Evolutionary conservation across 1,140 invertebrate genomes (phyloP), one percentile per base, ranked within the genome.

Genomic region (Adoxophyes honmai): DNA sequence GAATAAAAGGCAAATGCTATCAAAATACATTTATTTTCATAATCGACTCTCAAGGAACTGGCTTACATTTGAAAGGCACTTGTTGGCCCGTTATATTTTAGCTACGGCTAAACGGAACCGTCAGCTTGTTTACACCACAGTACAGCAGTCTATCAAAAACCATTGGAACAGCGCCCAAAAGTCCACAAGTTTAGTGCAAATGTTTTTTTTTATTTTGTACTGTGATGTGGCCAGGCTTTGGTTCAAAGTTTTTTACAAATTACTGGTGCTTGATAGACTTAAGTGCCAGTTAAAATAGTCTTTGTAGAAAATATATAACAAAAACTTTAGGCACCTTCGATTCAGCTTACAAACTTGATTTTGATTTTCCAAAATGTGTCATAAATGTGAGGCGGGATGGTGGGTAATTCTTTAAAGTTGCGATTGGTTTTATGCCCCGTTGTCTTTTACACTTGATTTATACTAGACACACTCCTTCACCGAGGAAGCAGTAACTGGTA

Each of bases 11-110:
- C 65, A 53, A 51, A 59, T 59, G 21, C 52, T 67, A 68, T 66
- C 42, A 78, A 76, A 77, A 74, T 70, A 69, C 37, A 52, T 74
- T 70, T 75, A 73, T 75, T 81, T 73, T 68, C 68, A 74, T 70
- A 80, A 81, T 72, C 80, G 73, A 81, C 78, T 83, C 67, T 64
- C 72, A 75, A 77, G 69, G 68, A 79, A 77, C 72, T 73, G 63
- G 57, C 72, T 81, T 83, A 76, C 33, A 69, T 58, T 35, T 56
- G 59, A 69, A 82, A 83, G 81, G 79, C 79, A 82, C 78, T 52
- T 21, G 52, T 52, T 62, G 59, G 70, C 68, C 70, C 65, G 61
- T 59, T 66, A 54, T 56, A 59, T 66, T 44, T 21, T 9, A 48
- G 44, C 42, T 72, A 71, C 65, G 70, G 68, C 70, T 48, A 13